Conservation (phyloP, 2,113 vertebrate species). For the Gopherus flavomarginatus region DNA sequence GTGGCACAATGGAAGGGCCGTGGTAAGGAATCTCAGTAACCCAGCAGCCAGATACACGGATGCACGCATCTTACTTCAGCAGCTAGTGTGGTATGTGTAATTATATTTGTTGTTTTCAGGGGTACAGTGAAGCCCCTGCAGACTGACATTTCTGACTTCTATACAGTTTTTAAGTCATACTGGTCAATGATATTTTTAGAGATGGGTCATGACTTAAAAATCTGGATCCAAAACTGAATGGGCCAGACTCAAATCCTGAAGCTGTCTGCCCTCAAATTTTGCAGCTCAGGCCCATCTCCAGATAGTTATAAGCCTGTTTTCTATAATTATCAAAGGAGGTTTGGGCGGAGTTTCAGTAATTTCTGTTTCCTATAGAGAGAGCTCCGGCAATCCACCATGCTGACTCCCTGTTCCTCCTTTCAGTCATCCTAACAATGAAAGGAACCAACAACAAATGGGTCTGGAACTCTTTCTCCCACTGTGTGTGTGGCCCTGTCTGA, state of each 20-base stretch:
- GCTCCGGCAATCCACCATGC: background rate
- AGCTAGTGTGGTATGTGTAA: background rate
- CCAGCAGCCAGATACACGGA: background rate
- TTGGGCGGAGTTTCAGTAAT: background rate
- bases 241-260: background rate
- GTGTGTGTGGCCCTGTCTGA: background rate
- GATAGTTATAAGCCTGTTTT: background rate
- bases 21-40: background rate
- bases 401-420: background rate
- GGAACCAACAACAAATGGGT: background rate
- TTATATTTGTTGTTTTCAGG: background rate
- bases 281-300: background rate
- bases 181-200: background rate
- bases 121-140: too few relatives aligned
- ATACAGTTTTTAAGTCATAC: background rate
- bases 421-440: conserved; percentile 15
- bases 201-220: background rate
- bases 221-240: background rate
- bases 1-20: background rate
- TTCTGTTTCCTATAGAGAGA: background rate
- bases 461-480: background rate
- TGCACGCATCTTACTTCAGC: background rate
- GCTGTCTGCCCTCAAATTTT: background rate
- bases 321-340: background rate
- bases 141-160: background rate